Conservation (phyloP, 2,888 invertebrate genomes). For the Strigamia maritima region DNA sequence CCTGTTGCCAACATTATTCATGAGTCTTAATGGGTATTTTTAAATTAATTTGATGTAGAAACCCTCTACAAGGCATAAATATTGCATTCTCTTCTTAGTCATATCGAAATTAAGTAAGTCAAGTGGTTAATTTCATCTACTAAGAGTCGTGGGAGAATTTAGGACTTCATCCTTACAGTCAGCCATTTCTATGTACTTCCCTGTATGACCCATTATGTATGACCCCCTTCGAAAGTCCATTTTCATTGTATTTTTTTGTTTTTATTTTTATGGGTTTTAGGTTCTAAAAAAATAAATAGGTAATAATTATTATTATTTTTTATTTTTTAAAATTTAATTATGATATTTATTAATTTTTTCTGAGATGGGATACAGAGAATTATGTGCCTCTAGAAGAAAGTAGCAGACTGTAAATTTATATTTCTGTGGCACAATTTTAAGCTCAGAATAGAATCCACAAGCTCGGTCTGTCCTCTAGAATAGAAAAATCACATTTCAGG, state of each 20-base stretch:
- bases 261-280: neutral
- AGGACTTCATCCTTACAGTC: conserved; percentile 1
- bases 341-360: neutral
- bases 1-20: neutral
- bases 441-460: conserved; percentile 31
- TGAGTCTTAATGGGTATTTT: neutral
- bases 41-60: neutral
- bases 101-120: conserved; percentile 1
- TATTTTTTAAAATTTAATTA: neutral
- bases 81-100: neutral
- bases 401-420: neutral
- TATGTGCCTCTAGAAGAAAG: neutral
- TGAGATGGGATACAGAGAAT: neutral
- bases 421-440: neutral
- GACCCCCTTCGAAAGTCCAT: neutral
- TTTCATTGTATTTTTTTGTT: neutral
- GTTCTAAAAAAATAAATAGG: neutral
- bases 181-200: neutral
- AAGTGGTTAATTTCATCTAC: conserved; percentile 29
- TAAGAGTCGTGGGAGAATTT: conserved; percentile 11
- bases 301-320: too few species aligned
- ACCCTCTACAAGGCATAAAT: neutral
- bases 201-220: neutral
- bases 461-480: neutral
- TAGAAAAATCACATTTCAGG: conserved; percentile 25